A percentile compares a stretch with the other conserved stretches of the same genome.
These are phyloP conservation scores for Gracilinanus agilis DNA, from an alignment of 2,113 vertebrate species.

Conservation along the genomic window DNA sequence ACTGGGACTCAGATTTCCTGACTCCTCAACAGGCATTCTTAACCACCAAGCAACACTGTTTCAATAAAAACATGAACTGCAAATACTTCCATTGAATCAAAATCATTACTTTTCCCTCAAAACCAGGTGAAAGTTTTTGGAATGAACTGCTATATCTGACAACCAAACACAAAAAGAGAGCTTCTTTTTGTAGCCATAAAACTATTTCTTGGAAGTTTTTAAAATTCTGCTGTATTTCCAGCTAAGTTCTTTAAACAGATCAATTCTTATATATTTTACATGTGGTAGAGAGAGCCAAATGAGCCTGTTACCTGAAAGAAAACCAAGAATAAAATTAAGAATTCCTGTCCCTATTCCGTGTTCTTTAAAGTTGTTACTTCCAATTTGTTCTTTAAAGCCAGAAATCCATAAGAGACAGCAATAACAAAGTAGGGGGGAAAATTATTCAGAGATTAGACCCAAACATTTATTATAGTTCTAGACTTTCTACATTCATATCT, in stretches of 20 bases:
- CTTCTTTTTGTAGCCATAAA: neutral
- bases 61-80: neutral
- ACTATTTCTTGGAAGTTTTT: neutral
- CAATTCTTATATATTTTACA: neutral
- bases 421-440: neutral
- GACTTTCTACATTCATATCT: neutral
- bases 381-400: neutral
- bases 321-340: neutral
- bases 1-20: neutral
- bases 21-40: neutral
- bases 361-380: neutral
- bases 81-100: neutral
- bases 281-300: neutral
- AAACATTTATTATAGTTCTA: neutral
- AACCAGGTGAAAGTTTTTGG: neutral
- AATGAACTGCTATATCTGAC: neutral
- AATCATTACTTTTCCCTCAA: neutral
- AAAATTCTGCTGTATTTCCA: neutral
- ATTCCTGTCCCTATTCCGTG: neutral
- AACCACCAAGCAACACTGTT: neutral
- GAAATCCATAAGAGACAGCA: neutral
- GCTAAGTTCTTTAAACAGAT: neutral
- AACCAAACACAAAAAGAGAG: neutral
- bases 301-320: neutral
- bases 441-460: neutral